Conservation (phyloP, 2,797 vertebrate genomes). For the Lindbergichthys nudifrons region DNA sequence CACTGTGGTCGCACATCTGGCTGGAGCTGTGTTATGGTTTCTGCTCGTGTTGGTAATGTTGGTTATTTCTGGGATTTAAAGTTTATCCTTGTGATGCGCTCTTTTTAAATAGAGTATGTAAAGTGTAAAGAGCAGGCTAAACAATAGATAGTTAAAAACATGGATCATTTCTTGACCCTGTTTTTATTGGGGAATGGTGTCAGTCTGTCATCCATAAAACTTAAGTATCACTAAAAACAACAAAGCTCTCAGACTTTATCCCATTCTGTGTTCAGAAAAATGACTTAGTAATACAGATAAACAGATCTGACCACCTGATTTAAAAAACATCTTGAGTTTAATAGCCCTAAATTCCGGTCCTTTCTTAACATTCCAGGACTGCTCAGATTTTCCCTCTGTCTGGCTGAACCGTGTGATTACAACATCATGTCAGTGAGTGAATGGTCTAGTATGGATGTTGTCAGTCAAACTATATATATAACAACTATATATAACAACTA, state of each 20-base stretch:
- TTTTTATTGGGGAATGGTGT: not conserved
- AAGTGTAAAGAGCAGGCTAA: not conserved
- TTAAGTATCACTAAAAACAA: not conserved
- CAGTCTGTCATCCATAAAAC: not conserved
- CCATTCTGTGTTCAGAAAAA: not conserved
- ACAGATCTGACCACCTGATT: not conserved
- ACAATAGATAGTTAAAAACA: not conserved
- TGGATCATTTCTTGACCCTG: not conserved
- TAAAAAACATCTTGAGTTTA: not conserved
- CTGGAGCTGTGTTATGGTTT: conserved; percentile 15
- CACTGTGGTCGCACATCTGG: conserved; percentile 54
- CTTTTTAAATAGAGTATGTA: not conserved
- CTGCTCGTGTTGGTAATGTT: conserved; percentile 9
- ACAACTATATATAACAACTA: too few species aligned
- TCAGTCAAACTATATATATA: not conserved
- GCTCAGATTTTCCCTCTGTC: not conserved
- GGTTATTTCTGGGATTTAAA: conserved; percentile 14
- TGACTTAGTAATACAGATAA: not conserved
- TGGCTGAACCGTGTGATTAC: not conserved
- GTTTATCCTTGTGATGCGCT: not conserved
- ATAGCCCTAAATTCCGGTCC: not conserved
- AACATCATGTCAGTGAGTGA: not conserved
- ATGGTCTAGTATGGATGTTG: not conserved
- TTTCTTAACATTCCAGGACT: not conserved
- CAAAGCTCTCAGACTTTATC: not conserved